Evolutionary conservation across 2,113 vertebrate species (phyloP), one percentile per base, ranked within the genome.

Genomic region (Siphamia tubifer): DNA sequence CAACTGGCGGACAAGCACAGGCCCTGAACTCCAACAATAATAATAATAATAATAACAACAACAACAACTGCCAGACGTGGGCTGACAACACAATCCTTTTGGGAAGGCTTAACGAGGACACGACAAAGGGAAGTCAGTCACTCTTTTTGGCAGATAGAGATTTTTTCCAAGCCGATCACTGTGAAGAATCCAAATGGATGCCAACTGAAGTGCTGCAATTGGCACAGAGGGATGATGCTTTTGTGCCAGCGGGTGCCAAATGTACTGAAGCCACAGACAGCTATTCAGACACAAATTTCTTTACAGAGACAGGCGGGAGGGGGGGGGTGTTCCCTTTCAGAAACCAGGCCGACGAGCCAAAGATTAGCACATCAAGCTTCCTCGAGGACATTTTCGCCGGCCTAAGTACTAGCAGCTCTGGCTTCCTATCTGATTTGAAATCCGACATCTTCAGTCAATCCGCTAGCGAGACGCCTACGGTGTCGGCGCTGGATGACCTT

Each of bases 1-100:
- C 28, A 7, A 1, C 24, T 8, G 58, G 6, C 6, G 64, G 20
- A 35, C 65, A n/a, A n/a, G n/a, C n/a, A n/a, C n/a, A 64, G 44
- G 38, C 52, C 3, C 36, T 45, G 19, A 89, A 89, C 45, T 72
- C 62, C 48, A 92, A 92, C 72, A 51, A 66, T 79, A 96, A 95
- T 75, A 94, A 96, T 43, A 97, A 94, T 13, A 97, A 96, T 52
- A n/a, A n/a, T n/a, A n/a, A n/a, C n/a, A n/a, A n/a, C n/a, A n/a
- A n/a, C n/a, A 89, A 81, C 13, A 89, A 81, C 13, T 45, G 24
- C 20, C 53, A 40, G 42, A 16, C 45, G 1, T 36, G 72, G 54
- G 49, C 45, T 30, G 57, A 87, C 31, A 30, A 30, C 7, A 75
- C 61, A 24, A 31, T 68, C 17, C 27, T 62, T 53, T 71, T 68